phyloP scores from a whole-genome alignment of 2,113 vertebrate species.

The Girardinichthys multiradiatus region DNA sequence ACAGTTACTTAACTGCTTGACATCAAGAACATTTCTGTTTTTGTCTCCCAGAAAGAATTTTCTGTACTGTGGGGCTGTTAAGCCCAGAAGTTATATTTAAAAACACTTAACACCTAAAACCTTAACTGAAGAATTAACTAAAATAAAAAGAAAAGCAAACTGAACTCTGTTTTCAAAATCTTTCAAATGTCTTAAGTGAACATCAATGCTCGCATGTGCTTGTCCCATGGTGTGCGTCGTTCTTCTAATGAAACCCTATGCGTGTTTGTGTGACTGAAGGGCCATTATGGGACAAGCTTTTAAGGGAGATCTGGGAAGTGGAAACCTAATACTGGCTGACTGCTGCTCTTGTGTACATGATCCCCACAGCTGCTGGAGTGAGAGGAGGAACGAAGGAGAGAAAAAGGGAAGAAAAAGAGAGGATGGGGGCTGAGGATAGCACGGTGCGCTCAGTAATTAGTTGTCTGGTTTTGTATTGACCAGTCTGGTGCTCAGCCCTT shows the following conservation, averaged over 20 bases:
- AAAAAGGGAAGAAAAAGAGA: conserved; percentile 29
- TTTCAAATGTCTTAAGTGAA: conserved; percentile 32
- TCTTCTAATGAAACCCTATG: conserved; percentile 65
- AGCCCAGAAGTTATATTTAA: conserved; percentile 13
- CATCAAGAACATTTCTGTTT: conserved; percentile 44
- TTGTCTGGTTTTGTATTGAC: conserved; percentile 81
- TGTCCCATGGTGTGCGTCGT: conserved; percentile 43
- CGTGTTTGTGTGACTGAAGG: conserved; percentile 79
- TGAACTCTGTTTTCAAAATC: conserved; percentile 27
- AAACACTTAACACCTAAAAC: not conserved
- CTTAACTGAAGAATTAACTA: not conserved
- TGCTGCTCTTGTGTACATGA: conserved; percentile 77
- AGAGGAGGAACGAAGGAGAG: conserved; percentile 32
- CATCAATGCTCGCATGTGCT: conserved; percentile 41
- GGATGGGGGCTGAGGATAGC: conserved; percentile 53
- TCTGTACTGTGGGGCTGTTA: conserved; percentile 29
- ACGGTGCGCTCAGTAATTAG: conserved; percentile 80
- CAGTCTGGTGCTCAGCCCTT: conserved; percentile 80
- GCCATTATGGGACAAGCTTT: conserved; percentile 81
- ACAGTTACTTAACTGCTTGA: conserved; percentile 51
- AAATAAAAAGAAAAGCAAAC: not conserved
- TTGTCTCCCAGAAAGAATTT: conserved; percentile 46
- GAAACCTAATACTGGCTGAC: conserved; percentile 80
- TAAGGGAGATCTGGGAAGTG: conserved; percentile 80
- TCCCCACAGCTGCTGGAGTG: conserved; percentile 75